phyloP scores from a whole-genome alignment of 2,113 vertebrate species.

The Syngnathoides biaculeatus region DNA sequence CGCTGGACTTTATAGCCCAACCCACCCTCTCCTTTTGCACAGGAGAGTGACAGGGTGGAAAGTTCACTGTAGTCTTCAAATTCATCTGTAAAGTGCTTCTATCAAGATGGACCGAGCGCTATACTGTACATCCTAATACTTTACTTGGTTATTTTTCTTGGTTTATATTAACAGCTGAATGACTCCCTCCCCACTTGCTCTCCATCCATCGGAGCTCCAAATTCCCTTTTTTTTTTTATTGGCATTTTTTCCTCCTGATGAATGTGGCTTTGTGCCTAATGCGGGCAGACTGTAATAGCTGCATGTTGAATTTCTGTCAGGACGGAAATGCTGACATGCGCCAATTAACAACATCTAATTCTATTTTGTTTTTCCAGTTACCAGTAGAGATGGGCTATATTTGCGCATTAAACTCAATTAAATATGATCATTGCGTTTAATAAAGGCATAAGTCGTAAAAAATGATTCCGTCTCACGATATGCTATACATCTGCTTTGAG shows the following conservation, averaged over 20 bases:
- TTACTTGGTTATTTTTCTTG: not conserved
- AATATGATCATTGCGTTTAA: conserved; percentile 1
- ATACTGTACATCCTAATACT: not conserved
- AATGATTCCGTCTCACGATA: not conserved
- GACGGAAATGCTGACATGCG: conserved; percentile 29
- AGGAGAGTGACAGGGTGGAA: not conserved
- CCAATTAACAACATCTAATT: conserved; percentile 22
- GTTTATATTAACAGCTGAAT: not conserved
- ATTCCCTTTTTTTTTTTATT: conserved; percentile 12
- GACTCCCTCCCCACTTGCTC: conserved; percentile 4
- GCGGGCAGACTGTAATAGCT: conserved; percentile 1
- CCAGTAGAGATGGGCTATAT: conserved; percentile 3
- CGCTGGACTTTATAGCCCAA: not conserved
- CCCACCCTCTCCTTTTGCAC: not conserved
- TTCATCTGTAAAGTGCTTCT: not conserved
- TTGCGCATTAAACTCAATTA: conserved; percentile 16
- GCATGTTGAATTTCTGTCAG: conserved; percentile 19
- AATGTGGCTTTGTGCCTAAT: conserved; percentile 18
- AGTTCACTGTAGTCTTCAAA: conserved; percentile 3
- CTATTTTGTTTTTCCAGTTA: conserved; percentile 18
- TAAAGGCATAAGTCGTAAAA: conserved; percentile 9
- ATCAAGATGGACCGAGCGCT: not conserved
- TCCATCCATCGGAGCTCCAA: conserved; percentile 17
- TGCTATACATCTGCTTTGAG: not conserved
- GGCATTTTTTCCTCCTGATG: conserved; percentile 30